Evolutionary conservation across 1,140 invertebrate species (phyloP).

Genomic region (Magallana angulata): DNA sequence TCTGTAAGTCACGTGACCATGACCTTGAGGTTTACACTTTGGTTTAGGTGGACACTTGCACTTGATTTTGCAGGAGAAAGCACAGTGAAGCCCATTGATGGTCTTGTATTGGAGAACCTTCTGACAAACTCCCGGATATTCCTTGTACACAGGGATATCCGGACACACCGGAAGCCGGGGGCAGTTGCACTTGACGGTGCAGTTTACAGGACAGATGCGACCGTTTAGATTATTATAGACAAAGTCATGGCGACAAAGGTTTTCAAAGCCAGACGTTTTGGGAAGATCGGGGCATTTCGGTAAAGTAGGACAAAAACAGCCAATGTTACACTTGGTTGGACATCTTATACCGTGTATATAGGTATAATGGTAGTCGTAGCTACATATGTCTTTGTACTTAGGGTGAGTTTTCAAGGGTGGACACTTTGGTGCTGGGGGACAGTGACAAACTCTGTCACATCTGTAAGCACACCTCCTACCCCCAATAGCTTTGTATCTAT

Average conservation of each 20-base stretch:
- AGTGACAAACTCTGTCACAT: conserved; percentile 20
- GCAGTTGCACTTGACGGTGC: conserved; percentile 23
- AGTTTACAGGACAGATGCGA: conserved; percentile 23
- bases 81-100: conserved; percentile 12
- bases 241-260: background rate
- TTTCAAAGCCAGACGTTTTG: background rate
- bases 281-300: conserved; percentile 20
- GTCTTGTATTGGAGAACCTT: background rate
- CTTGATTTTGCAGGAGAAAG: conserved; percentile 32
- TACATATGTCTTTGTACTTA: background rate
- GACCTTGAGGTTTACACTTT: background rate
- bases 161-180: background rate
- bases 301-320: conserved; percentile 1
- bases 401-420: background rate
- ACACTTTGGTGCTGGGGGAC: conserved; percentile 30
- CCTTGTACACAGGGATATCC: background rate
- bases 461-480: background rate
- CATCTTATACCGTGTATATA: conserved; percentile 24
- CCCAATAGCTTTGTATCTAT: conserved; percentile 20
- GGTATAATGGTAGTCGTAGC: background rate
- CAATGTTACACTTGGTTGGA: conserved; percentile 13
- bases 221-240: conserved; percentile 23
- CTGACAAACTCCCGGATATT: background rate
- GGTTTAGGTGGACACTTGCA: conserved; percentile 39
- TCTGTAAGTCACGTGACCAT: background rate